These are phyloP conservation scores for Noctua janthe DNA, from an alignment of 2,888 invertebrate genomes.

Conservation along the genomic window DNA sequence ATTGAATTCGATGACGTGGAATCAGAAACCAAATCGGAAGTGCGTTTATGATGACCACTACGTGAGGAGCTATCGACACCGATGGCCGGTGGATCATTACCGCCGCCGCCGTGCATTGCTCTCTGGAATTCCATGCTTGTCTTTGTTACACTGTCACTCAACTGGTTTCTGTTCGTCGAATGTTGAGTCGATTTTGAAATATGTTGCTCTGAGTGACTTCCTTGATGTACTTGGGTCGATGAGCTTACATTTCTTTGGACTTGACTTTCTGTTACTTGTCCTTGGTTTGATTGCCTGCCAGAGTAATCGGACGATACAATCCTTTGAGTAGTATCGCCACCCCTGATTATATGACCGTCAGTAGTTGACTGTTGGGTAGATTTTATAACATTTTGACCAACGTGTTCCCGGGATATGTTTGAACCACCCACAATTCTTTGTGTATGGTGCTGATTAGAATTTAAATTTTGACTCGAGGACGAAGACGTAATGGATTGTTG, in stretches of 20 bases:
- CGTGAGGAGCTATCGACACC: conserved; percentile 78
- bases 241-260: conserved; percentile 68
- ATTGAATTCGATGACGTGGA: conserved; percentile 94
- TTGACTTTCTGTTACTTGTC: conserved; percentile 62
- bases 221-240: conserved; percentile 70
- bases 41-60: conserved; percentile 92
- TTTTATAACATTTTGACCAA: conserved; percentile 71
- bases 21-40: conserved; percentile 93
- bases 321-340: conserved; percentile 75
- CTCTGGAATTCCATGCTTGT: conserved; percentile 90
- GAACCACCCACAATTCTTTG: conserved; percentile 68
- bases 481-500: conserved; percentile 70
- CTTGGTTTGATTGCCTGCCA: conserved; percentile 65
- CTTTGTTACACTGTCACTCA: conserved; percentile 86
- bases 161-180: conserved; percentile 82
- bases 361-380: conserved; percentile 73
- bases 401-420: conserved; percentile 66
- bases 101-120: conserved; percentile 87
- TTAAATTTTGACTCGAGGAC: conserved; percentile 67
- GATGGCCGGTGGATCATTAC: conserved; percentile 69
- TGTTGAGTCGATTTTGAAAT: conserved; percentile 78
- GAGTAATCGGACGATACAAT: conserved; percentile 74
- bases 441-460: conserved; percentile 66
- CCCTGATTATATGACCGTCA: conserved; percentile 63
- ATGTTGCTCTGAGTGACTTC: conserved; percentile 74